phyloP scores from a whole-genome alignment of 2,888 invertebrate genomes.

The Anoncus sp. region DNA sequence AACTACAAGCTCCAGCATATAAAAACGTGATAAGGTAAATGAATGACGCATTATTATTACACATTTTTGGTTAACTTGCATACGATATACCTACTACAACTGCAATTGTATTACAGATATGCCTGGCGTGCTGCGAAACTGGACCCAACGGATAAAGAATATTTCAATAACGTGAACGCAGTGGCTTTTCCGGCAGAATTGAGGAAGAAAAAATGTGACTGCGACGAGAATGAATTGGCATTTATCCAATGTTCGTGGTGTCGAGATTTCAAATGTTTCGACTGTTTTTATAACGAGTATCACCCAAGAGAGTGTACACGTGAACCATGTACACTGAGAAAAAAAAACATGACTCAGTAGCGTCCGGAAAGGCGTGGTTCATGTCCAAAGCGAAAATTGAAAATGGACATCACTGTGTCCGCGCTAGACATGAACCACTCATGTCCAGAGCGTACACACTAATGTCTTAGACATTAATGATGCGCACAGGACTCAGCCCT shows the following conservation, averaged over 20 bases:
- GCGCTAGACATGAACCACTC: too few species aligned
- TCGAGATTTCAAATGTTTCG: neutral
- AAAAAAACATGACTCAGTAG: too few species aligned
- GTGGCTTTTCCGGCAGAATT: constrained; percentile 10
- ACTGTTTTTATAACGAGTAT: constrained; percentile 14
- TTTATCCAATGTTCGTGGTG: constrained; percentile 1
- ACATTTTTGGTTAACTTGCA: constrained; percentile 1
- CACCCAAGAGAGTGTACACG: neutral
- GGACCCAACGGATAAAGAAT: neutral
- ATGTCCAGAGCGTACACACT: too few species aligned
- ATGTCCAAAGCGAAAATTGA: too few species aligned
- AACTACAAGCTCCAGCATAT: constrained; percentile 17
- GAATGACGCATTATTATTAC: neutral
- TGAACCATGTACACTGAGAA: neutral
- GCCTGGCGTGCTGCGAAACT: constrained; percentile 1
- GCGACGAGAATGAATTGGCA: neutral
- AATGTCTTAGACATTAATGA: too few species aligned
- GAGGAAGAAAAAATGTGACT: constrained; percentile 1
- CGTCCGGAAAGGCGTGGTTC: too few species aligned
- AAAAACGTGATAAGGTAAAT: constrained; percentile 10
- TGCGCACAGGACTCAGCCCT: too few species aligned
- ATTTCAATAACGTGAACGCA: constrained; percentile 3
- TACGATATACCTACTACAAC: neutral
- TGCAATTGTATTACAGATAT: constrained; percentile 14
- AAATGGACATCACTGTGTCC: too few species aligned